phyloP scores from a whole-genome alignment of 30 jellyfish, hydroid and myxozoan species.

The Morbakka virulenta region DNA sequence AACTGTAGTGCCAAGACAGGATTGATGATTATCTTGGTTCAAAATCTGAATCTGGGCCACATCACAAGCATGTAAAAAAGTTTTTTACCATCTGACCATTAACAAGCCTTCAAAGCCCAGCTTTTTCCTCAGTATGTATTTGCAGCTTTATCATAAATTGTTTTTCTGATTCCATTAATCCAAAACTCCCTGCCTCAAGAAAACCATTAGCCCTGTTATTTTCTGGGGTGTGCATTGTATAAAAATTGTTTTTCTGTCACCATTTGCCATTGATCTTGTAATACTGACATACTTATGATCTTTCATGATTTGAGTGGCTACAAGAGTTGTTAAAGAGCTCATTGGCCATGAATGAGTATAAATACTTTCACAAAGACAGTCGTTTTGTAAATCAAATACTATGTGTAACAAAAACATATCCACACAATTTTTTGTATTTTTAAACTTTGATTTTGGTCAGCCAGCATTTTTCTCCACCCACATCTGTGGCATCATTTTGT shows the following conservation, averaged over 20 bases:
- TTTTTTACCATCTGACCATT: not conserved
- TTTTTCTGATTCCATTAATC: too few species aligned
- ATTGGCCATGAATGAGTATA: slow-evolving; percentile 40
- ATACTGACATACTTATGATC: slow-evolving; percentile 14
- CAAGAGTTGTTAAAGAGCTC: slow-evolving; percentile 26
- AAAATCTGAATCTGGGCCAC: not conserved
- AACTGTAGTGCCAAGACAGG: not conserved
- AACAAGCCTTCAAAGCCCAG: not conserved
- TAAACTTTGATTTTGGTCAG: too few species aligned
- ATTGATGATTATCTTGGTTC: not conserved
- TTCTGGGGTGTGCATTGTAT: slow-evolving; percentile 15
- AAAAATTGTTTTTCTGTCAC: not conserved
- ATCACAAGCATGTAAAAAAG: not conserved
- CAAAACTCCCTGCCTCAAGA: too few species aligned
- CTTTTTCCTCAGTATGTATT: not conserved
- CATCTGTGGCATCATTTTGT: too few species aligned
- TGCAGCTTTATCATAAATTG: not conserved
- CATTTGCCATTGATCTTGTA: slow-evolving; percentile 8
- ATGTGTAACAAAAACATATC: too few species aligned
- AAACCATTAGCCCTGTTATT: too few species aligned
- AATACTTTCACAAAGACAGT: too few species aligned
- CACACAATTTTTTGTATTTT: too few species aligned
- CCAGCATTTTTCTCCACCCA: too few species aligned
- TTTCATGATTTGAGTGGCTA: slow-evolving; percentile 28
- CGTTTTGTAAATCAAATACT: too few species aligned